phyloP scores from a whole-genome alignment of 2,797 vertebrate species.

The Macroramphosus scolopax region DNA sequence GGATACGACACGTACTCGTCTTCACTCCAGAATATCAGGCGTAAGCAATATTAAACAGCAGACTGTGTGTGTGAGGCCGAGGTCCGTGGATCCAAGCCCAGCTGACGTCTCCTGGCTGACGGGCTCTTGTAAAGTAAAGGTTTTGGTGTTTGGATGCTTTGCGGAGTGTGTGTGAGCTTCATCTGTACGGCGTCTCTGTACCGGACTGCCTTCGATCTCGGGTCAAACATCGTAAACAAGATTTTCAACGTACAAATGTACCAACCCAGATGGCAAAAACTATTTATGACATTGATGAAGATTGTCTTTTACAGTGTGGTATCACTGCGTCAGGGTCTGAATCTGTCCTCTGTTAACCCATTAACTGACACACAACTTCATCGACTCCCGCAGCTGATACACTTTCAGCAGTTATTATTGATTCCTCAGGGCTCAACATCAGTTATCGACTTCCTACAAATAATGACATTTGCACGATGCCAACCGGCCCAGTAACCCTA shows the following conservation, averaged over 20 bases:
- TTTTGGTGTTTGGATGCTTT: conserved; percentile 51
- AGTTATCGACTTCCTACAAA: conserved; percentile 48
- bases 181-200: conserved; percentile 35
- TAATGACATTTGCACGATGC: conserved; percentile 26
- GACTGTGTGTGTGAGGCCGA: conserved; percentile 17
- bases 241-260: conserved; percentile 34
- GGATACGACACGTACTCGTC: conserved; percentile 10
- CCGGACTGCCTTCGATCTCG: conserved; percentile 19
- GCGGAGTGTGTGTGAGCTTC: conserved; percentile 35
- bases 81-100: conserved; percentile 54
- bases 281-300: no score
- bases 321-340: no score
- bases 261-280: background rate
- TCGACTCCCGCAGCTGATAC: conserved; percentile 19
- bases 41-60: background rate
- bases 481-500: conserved; percentile 34
- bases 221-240: conserved; percentile 44
- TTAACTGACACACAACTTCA: conserved; percentile 1
- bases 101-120: conserved; percentile 43
- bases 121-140: conserved; percentile 61
- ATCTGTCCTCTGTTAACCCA: conserved; percentile 11
- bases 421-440: conserved; percentile 37
- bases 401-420: conserved; percentile 47
- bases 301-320: no score
- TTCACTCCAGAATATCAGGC: conserved; percentile 2